Conservation (phyloP, 2,797 vertebrate species). For the Champsocephalus gunnari region DNA sequence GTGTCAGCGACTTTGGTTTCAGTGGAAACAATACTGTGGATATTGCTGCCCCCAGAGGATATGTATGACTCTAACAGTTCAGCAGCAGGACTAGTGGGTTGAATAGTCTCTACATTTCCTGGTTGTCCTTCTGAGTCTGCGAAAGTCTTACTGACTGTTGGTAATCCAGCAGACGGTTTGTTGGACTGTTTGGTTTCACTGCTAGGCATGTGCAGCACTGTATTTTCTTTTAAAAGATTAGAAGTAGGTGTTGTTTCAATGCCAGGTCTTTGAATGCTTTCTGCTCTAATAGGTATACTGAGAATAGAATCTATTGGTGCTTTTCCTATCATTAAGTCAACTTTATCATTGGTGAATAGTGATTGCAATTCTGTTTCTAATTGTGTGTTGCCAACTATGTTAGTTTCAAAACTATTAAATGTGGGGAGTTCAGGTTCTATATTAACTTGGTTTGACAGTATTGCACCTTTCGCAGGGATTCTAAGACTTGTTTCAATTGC, state of each 20-base stretch:
- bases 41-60: conserved; percentile 4
- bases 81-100: not conserved
- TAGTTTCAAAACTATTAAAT: conserved; percentile 5
- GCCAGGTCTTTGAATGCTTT: conserved; percentile 23
- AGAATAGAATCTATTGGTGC: conserved; percentile 13
- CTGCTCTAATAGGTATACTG: conserved; percentile 1
- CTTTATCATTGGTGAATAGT: conserved; percentile 2
- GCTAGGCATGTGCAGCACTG: not conserved
- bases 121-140: conserved; percentile 20
- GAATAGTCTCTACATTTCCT: conserved; percentile 10
- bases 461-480: too few relatives aligned
- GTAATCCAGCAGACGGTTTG: conserved; percentile 3
- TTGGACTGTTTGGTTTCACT: conserved; percentile 31
- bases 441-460: too few relatives aligned
- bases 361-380: conserved; percentile 8
- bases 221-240: conserved; percentile 27
- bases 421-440: too few relatives aligned
- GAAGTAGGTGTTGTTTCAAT: conserved; percentile 19
- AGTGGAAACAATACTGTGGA: conserved; percentile 6
- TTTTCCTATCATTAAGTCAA: conserved; percentile 11
- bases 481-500: conserved; percentile 10
- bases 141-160: conserved; percentile 6
- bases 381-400: conserved; percentile 18
- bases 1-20: conserved; percentile 24
- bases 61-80: conserved; percentile 29